Conservation (phyloP, 2,113 vertebrate species). For the Excalfactoria chinensis region DNA sequence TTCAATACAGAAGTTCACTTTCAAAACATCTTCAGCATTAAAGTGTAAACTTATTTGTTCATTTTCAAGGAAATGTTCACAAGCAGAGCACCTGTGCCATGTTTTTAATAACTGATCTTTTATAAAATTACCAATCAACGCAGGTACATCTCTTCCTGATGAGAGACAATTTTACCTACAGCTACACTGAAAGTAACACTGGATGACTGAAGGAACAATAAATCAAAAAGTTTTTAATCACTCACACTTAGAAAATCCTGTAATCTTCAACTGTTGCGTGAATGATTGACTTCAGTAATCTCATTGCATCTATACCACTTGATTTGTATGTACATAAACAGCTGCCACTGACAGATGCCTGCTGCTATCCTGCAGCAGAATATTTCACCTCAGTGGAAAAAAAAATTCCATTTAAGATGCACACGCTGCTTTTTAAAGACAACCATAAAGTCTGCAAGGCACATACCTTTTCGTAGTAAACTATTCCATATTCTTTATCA, state of each 20-base stretch:
- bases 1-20: background rate
- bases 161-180: background rate
- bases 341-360: constrained; percentile 68
- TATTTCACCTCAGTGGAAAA: constrained; percentile 60
- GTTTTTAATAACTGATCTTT: background rate
- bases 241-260: constrained; percentile 58
- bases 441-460: constrained; percentile 27
- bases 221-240: constrained; percentile 65
- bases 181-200: background rate
- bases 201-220: constrained; percentile 24
- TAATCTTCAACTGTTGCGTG: constrained; percentile 47
- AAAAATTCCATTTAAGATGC: constrained; percentile 25
- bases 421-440: constrained; percentile 24
- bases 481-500: constrained; percentile 95
- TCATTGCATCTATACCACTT: constrained; percentile 37
- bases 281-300: constrained; percentile 66
- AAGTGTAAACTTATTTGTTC: background rate
- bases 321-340: constrained; percentile 63
- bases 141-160: background rate
- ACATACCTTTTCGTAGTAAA: constrained; percentile 98
- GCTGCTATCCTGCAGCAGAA: constrained; percentile 1
- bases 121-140: background rate
- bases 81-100: background rate
- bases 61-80: background rate
- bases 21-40: background rate